phyloP scores from a whole-genome alignment of 2,797 vertebrate genomes.

The Notoglanidium macrostoma region DNA sequence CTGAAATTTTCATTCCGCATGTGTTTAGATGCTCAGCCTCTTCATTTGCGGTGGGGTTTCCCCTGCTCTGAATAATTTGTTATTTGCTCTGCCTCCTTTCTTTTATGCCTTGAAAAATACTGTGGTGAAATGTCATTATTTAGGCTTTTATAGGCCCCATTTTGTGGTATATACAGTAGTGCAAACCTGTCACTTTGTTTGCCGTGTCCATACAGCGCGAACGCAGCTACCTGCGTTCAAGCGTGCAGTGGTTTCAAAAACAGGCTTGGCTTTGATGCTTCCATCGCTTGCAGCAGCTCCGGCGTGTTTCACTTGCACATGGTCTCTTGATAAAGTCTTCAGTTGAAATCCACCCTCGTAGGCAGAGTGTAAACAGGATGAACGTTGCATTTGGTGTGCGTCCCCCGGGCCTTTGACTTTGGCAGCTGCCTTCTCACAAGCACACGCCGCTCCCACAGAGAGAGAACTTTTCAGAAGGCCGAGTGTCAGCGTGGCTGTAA shows the following conservation, averaged over 20 bases:
- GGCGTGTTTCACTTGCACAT: neutral
- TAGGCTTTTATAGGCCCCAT: conserved; percentile 28
- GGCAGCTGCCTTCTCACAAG: conserved; percentile 18
- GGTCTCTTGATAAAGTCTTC: conserved; percentile 14
- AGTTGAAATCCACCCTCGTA: neutral
- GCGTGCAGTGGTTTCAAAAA: conserved; percentile 1
- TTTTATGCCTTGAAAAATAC: conserved; percentile 46
- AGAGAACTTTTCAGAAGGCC: conserved; percentile 1
- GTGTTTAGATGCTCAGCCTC: neutral
- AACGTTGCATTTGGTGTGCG: conserved; percentile 21
- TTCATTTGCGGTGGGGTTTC: conserved; percentile 48
- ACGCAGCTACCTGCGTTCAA: neutral
- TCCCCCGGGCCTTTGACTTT: conserved; percentile 26
- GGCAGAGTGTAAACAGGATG: conserved; percentile 39
- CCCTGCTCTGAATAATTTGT: conserved; percentile 26
- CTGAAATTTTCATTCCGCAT: neutral
- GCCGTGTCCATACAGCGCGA: neutral
- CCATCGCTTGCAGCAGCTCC: conserved; percentile 24
- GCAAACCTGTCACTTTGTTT: conserved; percentile 30
- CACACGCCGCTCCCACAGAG: neutral
- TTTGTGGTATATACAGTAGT: conserved; percentile 21
- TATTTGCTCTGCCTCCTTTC: conserved; percentile 46
- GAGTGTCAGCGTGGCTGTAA: neutral
- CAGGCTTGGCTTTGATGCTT: conserved; percentile 38
- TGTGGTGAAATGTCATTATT: conserved; percentile 42